These are phyloP conservation scores for Passer domesticus DNA, from an alignment of 2,113 vertebrate genomes.

Conservation along the genomic window DNA sequence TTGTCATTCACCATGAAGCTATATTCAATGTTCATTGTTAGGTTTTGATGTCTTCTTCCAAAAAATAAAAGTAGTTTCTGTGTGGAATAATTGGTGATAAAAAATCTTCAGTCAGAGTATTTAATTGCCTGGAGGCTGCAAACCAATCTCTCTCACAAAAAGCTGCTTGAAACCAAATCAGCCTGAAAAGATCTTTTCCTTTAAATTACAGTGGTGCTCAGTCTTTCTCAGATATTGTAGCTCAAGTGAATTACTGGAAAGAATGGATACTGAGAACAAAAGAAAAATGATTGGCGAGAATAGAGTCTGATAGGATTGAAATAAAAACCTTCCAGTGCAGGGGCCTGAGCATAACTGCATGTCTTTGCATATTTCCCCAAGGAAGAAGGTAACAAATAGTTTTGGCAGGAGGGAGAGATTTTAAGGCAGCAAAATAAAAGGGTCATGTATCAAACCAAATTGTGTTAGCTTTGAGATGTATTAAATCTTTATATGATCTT, in stretches of 20 bases:
- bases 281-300: constrained; percentile 74
- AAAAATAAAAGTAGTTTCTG: constrained; percentile 36
- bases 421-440: constrained; percentile 74
- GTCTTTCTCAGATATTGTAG: constrained; percentile 44
- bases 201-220: constrained; percentile 51
- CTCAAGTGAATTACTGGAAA: constrained; percentile 73
- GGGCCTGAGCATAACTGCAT: constrained; percentile 62
- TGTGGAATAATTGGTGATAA: constrained; percentile 67
- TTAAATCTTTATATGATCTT: constrained; percentile 64
- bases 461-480: constrained; percentile 59
- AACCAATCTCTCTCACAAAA: constrained; percentile 57
- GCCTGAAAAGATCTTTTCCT: constrained; percentile 57
- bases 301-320: constrained; percentile 73
- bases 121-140: constrained; percentile 59
- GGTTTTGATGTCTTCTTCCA: constrained; percentile 18
- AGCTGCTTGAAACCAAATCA: constrained; percentile 58
- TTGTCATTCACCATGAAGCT: neutral
- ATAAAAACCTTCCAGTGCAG: constrained; percentile 69
- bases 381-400: constrained; percentile 70
- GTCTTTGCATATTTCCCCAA: constrained; percentile 77
- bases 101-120: constrained; percentile 59
- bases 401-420: constrained; percentile 66
- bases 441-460: constrained; percentile 70
- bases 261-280: constrained; percentile 71
- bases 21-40: neutral